Evolutionary conservation across 1,140 invertebrate genomes (phyloP), one percentile per base, ranked within the genome.

Genomic region (Drosophila pruinosa): DNA sequence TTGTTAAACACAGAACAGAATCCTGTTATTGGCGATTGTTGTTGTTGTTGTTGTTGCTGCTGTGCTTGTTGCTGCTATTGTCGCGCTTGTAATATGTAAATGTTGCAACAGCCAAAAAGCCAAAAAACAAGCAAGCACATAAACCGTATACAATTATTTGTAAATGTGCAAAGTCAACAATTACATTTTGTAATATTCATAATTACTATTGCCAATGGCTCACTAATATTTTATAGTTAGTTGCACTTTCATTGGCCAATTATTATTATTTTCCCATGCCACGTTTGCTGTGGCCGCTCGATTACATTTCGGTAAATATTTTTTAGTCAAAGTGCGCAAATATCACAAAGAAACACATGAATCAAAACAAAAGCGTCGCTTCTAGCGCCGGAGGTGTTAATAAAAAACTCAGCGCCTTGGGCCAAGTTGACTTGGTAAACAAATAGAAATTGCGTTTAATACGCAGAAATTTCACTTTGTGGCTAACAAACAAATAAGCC

Each of bases 391-490:
- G n/a, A 31, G 41, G 38, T 47, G 28, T 43, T 38, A 47, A 69
- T 62, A 38, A 53, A 47, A 59, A 41, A 34, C 19, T 48, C 54
- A 14, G 6, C 10, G 41, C 34, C 31, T 36, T 8, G 4, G 34
- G 54, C 15, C 6, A 34, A 54, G 15, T 8, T 48, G 4, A 14
- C 39, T 62, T 36, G 10, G 38, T 34, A 54, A 70, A 65, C 45
- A 71, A 65, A 71, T 57, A 54, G 19, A 57, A 31, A 65, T 48
- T 48, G 39, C 48, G 28, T 74, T 59, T 82, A 82, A 82, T 82
- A 74, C 78, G 63, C 76, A 14, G 6, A 38, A 28, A 43, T 62
- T 48, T 36, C n/a, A 50, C 61, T 71, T 71, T 71, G 68, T 58
- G 67, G 67, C 61, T 48, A 19, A 14, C 36, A 56, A 54, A 38